Conservation (phyloP, 2,888 invertebrate genomes). For the Heliconius aoede region DNA sequence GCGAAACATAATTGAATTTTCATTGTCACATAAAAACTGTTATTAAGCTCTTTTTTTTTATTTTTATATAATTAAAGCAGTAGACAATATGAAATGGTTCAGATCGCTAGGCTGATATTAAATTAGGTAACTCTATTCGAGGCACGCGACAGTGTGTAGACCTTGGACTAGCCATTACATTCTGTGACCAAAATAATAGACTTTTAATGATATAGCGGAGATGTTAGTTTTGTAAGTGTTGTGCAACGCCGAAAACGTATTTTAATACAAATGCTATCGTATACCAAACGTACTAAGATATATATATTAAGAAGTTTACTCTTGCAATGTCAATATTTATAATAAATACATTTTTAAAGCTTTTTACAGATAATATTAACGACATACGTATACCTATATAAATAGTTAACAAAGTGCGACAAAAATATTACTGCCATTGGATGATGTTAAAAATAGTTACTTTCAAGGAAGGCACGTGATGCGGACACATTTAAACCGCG, state of each 20-base stretch:
- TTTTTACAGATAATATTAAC: no score
- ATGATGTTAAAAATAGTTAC: not conserved
- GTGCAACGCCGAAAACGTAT: constrained; percentile 62
- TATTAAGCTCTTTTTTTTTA: constrained; percentile 26
- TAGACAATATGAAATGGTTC: constrained; percentile 13
- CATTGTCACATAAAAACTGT: constrained; percentile 29
- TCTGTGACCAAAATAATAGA: constrained; percentile 59
- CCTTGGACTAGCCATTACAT: constrained; percentile 50
- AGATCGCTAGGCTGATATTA: constrained; percentile 33
- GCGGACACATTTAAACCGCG: no score
- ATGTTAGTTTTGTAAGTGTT: constrained; percentile 40
- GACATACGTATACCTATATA: not conserved
- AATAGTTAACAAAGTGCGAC: not conserved
- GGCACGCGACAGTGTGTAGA: constrained; percentile 48
- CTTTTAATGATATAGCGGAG: constrained; percentile 56
- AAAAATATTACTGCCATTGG: not conserved
- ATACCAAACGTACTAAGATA: constrained; percentile 34
- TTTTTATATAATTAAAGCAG: constrained; percentile 24
- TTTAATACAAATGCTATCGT: constrained; percentile 44
- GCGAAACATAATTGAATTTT: constrained; percentile 24
- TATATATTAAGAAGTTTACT: not conserved
- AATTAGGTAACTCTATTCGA: constrained; percentile 43
- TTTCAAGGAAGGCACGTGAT: constrained; percentile 5
- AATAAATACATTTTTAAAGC: no score
- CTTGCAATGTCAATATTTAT: no score